These are phyloP conservation scores for Drosophila helvetica DNA, from an alignment of 2,888 invertebrate species.

Conservation along the genomic window DNA sequence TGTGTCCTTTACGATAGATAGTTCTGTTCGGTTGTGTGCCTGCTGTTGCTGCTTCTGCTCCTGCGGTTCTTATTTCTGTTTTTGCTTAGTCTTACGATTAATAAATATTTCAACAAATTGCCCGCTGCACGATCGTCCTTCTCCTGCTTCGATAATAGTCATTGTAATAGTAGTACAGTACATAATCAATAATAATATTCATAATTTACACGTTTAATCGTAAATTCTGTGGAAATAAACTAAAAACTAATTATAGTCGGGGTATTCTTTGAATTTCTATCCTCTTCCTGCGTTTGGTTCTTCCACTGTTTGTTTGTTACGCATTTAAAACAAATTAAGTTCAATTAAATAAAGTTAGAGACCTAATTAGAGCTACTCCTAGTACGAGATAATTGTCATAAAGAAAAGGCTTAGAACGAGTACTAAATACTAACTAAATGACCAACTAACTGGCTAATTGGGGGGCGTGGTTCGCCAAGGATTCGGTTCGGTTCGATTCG, in stretches of 20 bases:
- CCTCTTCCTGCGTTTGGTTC: slow-evolving; percentile 8
- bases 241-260: slow-evolving; percentile 59
- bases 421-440: slow-evolving; percentile 33
- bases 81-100: slow-evolving; percentile 52
- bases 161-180: slow-evolving; percentile 47
- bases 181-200: slow-evolving; percentile 44
- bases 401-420: slow-evolving; percentile 48
- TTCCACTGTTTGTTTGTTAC: slow-evolving; percentile 24
- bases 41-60: slow-evolving; percentile 16
- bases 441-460: slow-evolving; percentile 47
- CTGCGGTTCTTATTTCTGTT: background rate
- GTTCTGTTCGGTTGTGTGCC: slow-evolving; percentile 21
- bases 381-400: slow-evolving; percentile 46
- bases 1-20: slow-evolving; percentile 32
- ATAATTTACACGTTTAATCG: slow-evolving; percentile 58
- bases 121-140: slow-evolving; percentile 44
- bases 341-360: slow-evolving; percentile 46
- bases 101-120: slow-evolving; percentile 76
- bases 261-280: slow-evolving; percentile 68
- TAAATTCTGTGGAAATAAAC: slow-evolving; percentile 59
- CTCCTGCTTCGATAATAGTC: slow-evolving; percentile 54
- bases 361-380: slow-evolving; percentile 34
- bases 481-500: background rate
- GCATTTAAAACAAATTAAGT: slow-evolving; percentile 46
- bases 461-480: slow-evolving; percentile 11